Base-by-base conservation (phyloP, 2,888 invertebrate genomes). In the Kryphioiulus occultus region DNA sequence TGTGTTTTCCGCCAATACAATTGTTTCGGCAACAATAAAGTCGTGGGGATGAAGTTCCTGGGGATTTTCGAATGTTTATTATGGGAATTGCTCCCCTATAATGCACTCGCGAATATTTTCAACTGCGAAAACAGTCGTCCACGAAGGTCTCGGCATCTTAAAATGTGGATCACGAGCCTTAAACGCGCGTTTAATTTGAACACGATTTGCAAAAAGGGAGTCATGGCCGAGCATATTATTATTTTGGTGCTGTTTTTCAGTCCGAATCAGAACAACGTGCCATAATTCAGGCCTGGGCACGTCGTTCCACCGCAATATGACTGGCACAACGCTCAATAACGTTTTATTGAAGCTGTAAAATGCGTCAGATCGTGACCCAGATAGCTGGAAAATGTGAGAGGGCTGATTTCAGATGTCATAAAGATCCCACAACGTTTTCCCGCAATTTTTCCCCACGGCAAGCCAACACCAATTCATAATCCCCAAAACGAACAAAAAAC, bases 311-410 rank as follows among this genome's bases (percentile, higher is more conserved):
- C 68, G 26, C 68, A 68, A 68, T 68, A 26, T 68, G 68, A 68
- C 59, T 59, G n/a, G 22, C 22, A 59, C n/a, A 59, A 68, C 68
- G 68, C 68, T 68, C 26, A 26, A 68, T 68, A 68, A 68, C 26
- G 59, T 68, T 68, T 68, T 68, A 68, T 68, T 68, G 68, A 26
- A 68, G 68, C 68, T 68, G 26, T 68, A 26, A 68, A 68, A 68
- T 68, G 68, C 68, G 26, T 68, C 68, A 68, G 68, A 68, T 68
- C 68, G 68, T 68, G 68, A 68, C 68, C 68, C 68, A 68, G 26
- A 68, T 68, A 68, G 68, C 68, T 68, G 68, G 26, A 68, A 26
- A 68, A 68, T 68, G 68, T 26, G 26, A 68, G 68, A 68, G 26
- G 68, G 26, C 68, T 68, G 68, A 68, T 68, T 68, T 59, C 22